Conservation (phyloP, 2,113 vertebrate genomes). For the Caretta caretta region DNA sequence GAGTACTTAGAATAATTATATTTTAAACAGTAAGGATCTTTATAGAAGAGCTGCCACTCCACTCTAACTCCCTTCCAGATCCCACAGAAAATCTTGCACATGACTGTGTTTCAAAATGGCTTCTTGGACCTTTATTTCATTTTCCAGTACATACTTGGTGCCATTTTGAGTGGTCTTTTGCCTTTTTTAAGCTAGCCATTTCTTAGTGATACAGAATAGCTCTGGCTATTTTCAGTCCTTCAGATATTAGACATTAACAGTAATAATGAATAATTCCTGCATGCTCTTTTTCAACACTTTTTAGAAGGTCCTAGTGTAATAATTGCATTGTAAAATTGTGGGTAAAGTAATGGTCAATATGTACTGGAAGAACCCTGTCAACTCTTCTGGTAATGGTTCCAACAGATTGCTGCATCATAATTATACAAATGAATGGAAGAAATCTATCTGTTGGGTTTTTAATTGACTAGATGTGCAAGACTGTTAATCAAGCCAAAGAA, state of each 20-base stretch:
- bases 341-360: background rate
- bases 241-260: accelerated
- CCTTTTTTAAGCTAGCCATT: background rate
- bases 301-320: background rate
- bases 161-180: background rate
- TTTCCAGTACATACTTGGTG: background rate
- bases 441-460: slow-evolving; percentile 23
- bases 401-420: background rate
- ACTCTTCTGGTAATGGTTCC: background rate
- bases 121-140: background rate
- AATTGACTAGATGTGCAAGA: background rate
- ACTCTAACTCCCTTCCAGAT: background rate
- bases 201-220: background rate
- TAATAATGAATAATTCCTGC: background rate
- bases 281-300: background rate
- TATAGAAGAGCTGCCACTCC: background rate
- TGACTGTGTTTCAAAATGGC: background rate
- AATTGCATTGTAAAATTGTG: background rate
- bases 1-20: too few species aligned
- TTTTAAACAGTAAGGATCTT: too few species aligned
- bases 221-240: background rate
- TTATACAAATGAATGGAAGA: slow-evolving; percentile 30
- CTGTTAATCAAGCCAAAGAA: slow-evolving; percentile 33
- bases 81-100: background rate
- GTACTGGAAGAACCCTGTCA: background rate